Conservation (phyloP, 37 sponge, comb jelly and placozoan species). For the Halisarca cf. caerulea region DNA sequence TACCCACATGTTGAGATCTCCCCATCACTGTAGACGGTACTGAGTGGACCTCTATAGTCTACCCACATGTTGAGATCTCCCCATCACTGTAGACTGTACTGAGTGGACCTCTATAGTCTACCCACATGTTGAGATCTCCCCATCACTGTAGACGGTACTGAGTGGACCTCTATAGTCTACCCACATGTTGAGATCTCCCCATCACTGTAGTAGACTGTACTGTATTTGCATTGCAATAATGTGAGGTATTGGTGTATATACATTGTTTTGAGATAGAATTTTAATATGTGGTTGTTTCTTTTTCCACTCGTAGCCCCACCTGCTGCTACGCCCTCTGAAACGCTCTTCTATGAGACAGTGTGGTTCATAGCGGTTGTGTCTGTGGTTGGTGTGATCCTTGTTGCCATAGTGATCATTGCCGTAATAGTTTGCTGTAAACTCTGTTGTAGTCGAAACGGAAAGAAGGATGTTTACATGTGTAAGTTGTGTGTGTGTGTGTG, state of each 20-base stretch:
- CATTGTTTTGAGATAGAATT: too few relatives aligned
- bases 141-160: too few relatives aligned
- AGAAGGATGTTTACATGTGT: background rate
- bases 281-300: too few relatives aligned
- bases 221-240: too few relatives aligned
- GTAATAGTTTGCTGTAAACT: background rate
- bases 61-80: too few relatives aligned
- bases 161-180: background rate
- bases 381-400: background rate
- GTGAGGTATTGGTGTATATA: too few relatives aligned
- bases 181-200: too few relatives aligned
- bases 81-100: too few relatives aligned
- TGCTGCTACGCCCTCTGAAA: background rate
- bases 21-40: too few relatives aligned
- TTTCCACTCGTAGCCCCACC: background rate
- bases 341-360: constrained; percentile 24
- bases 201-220: too few relatives aligned
- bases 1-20: too few relatives aligned
- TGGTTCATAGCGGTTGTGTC: constrained; percentile 43
- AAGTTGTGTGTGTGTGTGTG: background rate
- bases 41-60: background rate
- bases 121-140: too few relatives aligned
- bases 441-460: background rate
- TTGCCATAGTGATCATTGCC: background rate
- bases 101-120: background rate